Evolutionary conservation across 2,888 invertebrate species (phyloP), one percentile per base, ranked within the genome.

Genomic region (Hydraecia micacea): DNA sequence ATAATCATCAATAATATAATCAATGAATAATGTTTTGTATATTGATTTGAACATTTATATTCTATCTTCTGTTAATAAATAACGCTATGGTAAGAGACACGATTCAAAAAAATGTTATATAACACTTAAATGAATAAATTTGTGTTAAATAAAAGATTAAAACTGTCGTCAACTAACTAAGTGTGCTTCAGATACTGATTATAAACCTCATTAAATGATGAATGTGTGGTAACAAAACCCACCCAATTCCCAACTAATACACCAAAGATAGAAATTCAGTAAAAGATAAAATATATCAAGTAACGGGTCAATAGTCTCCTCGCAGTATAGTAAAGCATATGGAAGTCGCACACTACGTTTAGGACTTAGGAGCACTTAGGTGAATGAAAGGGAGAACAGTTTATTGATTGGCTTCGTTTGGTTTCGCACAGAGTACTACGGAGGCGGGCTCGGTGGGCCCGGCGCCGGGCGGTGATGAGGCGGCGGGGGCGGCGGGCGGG

Each of bases 401-500:
- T 7, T 25, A 58, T 6, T 79, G 58, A 80, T 21, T 62, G 42
- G 5, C 6, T 46, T 15, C 21, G 60, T 66, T 77, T 80, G 72
- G 66, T 83, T 88, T 86, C 85, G 76, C 46, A 86, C 96, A 96
- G 97, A 96, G 85, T 97, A 96, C 95, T 97, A 96, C 95, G 96
- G 96, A 95, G 94, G 96, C 93, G 96, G 96, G 87, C 95, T 94
- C 95, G 95, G 96, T 91, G 95, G 95, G 80, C 87, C 83, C 87
- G 88, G 91, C 79, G 91, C 91, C 87, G 90, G 91, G 88, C 91
- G 92, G 92, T 92, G 93, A 91, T 91, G 92, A 91, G 92, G 89
- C 89, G 83, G 89, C 90, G 89, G 88, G 68, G n/a, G 86, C 82
- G 88, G 90, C 82, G 87, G 90, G 91, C 82, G 88, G 87, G 87